These are phyloP conservation scores for Drosophila meridiana DNA, from an alignment of 2,888 invertebrate species.

Conservation along the genomic window DNA sequence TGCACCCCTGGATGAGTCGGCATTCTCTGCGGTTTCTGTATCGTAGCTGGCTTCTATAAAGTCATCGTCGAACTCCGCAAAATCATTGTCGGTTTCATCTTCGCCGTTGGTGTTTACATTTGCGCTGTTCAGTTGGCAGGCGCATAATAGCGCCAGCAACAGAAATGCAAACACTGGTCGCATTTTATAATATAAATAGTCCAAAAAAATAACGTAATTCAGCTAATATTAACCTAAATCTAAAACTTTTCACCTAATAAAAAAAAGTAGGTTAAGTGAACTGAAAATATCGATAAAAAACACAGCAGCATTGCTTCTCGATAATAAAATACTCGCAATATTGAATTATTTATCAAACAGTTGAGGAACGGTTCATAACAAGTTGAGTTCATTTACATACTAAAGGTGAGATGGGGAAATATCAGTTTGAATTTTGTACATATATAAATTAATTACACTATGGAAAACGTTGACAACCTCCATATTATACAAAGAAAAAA, in stretches of 20 bases:
- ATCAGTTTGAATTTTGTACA: background rate
- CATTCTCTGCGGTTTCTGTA: constrained; percentile 55
- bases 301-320: background rate
- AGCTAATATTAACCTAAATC: constrained; percentile 64
- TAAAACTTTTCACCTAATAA: constrained; percentile 64
- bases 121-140: constrained; percentile 53
- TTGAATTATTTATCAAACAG: background rate
- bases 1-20: constrained; percentile 43
- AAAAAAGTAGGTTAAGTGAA: constrained; percentile 59
- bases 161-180: constrained; percentile 70
- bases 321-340: background rate
- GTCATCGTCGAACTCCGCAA: constrained; percentile 92
- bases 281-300: constrained; percentile 53
- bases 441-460: background rate
- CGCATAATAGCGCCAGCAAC: constrained; percentile 65
- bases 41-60: constrained; percentile 74
- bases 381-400: background rate
- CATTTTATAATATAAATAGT: constrained; percentile 50
- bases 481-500: background rate
- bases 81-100: constrained; percentile 97
- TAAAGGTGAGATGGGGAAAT: rapidly evolving
- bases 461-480: background rate
- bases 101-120: constrained; percentile 69
- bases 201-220: constrained; percentile 40
- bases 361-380: background rate